Evolutionary conservation across 2,888 invertebrate genomes (phyloP).

Genomic region (Rotaria magnacalcarata): DNA sequence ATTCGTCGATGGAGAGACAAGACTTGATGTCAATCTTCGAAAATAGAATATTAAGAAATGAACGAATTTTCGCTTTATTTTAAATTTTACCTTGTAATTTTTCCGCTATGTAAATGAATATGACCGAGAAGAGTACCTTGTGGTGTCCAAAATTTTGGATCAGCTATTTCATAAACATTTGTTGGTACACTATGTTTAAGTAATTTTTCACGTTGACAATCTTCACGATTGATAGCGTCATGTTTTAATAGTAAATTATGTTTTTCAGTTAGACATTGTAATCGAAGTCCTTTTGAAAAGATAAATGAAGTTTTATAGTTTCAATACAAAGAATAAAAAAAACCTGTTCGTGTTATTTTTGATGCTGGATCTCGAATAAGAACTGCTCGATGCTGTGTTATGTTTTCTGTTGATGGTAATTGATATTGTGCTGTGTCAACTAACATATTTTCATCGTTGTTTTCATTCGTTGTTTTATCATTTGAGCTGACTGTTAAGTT

Average conservation of each 20-base stretch:
- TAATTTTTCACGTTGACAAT: constrained; percentile 32
- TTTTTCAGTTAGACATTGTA: constrained; percentile 18
- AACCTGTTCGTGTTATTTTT: background rate
- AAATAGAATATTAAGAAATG: background rate
- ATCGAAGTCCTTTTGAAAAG: background rate
- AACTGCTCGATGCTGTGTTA: background rate
- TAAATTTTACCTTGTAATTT: background rate
- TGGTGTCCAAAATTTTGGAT: constrained; percentile 25
- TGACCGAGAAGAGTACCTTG: constrained; percentile 12
- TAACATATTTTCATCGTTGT: background rate
- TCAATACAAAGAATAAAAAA: background rate
- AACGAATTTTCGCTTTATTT: background rate
- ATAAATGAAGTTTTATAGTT: too few relatives aligned
- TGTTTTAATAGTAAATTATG: constrained; percentile 23
- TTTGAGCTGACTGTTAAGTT: background rate
- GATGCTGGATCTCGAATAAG: background rate
- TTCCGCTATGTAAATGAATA: constrained; percentile 32
- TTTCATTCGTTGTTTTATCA: background rate
- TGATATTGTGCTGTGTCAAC: background rate
- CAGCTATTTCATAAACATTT: constrained; percentile 9
- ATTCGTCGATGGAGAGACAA: constrained; percentile 9
- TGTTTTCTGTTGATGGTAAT: constrained; percentile 12
- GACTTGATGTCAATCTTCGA: background rate
- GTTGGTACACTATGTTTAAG: background rate
- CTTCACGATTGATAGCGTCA: constrained; percentile 25